Percentiles rank a stretch among this genome's conserved stretches.
Evolutionary conservation across 2,113 vertebrate species (phyloP).

Genomic region (Istiophorus platypterus): DNA sequence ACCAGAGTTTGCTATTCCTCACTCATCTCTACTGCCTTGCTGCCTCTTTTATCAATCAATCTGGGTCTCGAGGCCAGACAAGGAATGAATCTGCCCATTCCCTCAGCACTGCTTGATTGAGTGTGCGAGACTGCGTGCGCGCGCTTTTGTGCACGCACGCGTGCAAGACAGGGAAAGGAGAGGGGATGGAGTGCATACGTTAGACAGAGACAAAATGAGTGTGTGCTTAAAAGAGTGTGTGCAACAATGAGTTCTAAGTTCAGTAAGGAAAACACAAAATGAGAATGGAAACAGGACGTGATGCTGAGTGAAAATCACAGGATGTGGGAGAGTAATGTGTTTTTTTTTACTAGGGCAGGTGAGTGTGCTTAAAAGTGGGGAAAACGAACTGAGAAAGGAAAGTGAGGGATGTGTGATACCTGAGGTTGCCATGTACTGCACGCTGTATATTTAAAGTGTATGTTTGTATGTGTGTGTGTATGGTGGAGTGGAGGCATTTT

Average conservation of each 20-base stretch:
- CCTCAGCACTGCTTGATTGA: slow-evolving; percentile 40
- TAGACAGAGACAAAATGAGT: slow-evolving; percentile 50
- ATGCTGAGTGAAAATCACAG: slow-evolving; percentile 11
- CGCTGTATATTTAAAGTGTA: slow-evolving; percentile 21
- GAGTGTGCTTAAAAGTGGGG: slow-evolving; percentile 14
- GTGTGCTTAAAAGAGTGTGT: slow-evolving; percentile 57
- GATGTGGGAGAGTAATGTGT: not conserved
- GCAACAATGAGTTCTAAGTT: slow-evolving; percentile 43
- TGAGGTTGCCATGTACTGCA: slow-evolving; percentile 12
- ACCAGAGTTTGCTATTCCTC: slow-evolving; percentile 61
- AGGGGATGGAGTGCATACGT: slow-evolving; percentile 16
- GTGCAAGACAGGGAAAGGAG: slow-evolving; percentile 8
- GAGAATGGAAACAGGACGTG: slow-evolving; percentile 14
- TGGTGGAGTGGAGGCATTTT: slow-evolving; percentile 22
- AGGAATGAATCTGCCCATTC: slow-evolving; percentile 71
- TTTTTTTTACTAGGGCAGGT: not conserved
- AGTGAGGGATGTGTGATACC: not conserved
- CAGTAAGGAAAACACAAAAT: slow-evolving; percentile 24
- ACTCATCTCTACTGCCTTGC: slow-evolving; percentile 63
- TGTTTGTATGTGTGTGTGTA: not conserved
- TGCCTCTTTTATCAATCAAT: slow-evolving; percentile 74
- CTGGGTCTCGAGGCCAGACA: slow-evolving; percentile 65
- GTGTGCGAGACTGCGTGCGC: too few relatives aligned
- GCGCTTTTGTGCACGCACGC: slow-evolving; percentile 22
- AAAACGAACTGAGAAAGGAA: not conserved